A percentile compares a stretch with the other conserved stretches of the same genome.
Conservation (phyloP, 2,797 vertebrate species). For the Chiroxiphia lanceolata region DNA sequence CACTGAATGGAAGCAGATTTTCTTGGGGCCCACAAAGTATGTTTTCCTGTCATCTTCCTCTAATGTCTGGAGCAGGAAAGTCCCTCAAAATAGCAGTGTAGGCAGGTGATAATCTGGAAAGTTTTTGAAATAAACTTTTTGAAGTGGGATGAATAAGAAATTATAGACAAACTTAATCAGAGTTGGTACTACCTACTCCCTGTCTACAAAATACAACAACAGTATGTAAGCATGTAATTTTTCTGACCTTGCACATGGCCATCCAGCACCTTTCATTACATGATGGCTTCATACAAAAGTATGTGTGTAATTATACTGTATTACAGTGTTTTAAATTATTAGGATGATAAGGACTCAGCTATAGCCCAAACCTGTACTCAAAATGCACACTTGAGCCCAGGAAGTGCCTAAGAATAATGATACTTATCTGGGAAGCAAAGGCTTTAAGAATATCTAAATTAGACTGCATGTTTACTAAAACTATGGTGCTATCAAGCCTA, state of each 20-base stretch:
- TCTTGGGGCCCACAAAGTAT: not conserved
- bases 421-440: not conserved
- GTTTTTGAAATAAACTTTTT: not conserved
- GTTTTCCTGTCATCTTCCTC: not conserved
- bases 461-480: not conserved
- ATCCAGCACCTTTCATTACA: not conserved
- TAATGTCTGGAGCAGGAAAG: not conserved
- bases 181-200: not conserved
- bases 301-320: not conserved
- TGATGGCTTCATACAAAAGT: not conserved
- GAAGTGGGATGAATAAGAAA: not conserved
- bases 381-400: not conserved
- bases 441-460: not conserved
- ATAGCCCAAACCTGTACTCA: not conserved
- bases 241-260: not conserved
- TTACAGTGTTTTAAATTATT: not conserved
- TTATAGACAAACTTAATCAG: not conserved
- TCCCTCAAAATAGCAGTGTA: not conserved
- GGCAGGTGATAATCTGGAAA: not conserved
- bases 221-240: accelerated
- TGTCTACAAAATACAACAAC: not conserved
- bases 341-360: not conserved
- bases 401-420: conserved; percentile 15
- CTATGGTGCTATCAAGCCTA: not conserved
- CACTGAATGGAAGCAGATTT: not conserved